phyloP scores from a whole-genome alignment of 1,140 invertebrate genomes.

The Cydia pomonella region DNA sequence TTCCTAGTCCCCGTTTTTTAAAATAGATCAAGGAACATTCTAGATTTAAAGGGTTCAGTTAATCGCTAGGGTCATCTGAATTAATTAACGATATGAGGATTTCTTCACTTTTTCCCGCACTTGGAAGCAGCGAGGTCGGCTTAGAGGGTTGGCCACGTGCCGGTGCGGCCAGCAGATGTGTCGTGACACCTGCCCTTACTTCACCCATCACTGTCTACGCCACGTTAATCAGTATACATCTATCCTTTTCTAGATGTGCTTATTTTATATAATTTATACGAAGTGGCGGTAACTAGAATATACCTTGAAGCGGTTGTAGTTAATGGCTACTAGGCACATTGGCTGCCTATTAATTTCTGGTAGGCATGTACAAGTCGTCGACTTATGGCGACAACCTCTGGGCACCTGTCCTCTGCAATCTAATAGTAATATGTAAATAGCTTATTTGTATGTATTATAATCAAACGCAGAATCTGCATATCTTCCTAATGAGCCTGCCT shows the following conservation, averaged over 20 bases:
- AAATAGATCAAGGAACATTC: not conserved
- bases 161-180: conserved; percentile 71
- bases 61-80: conserved; percentile 26
- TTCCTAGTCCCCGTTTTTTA: not conserved
- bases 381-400: not conserved
- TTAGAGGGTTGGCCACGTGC: conserved; percentile 77
- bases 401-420: conserved; percentile 17
- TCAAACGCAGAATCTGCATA: no score
- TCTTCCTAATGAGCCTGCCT: no score
- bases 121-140: conserved; percentile 58
- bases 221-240: conserved; percentile 50
- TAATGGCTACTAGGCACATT: conserved; percentile 63
- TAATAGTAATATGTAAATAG: conserved; percentile 1
- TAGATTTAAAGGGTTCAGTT: not conserved
- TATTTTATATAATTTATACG: conserved; percentile 79
- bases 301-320: conserved; percentile 65
- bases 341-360: conserved; percentile 60
- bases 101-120: conserved; percentile 67
- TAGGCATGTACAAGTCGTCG: conserved; percentile 41
- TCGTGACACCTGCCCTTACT: conserved; percentile 76
- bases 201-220: conserved; percentile 65
- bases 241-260: conserved; percentile 64
- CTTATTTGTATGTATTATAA: not conserved
- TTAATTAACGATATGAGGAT: conserved; percentile 46
- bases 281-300: conserved; percentile 76